These are phyloP conservation scores for Cyprinodon diabolis DNA, from an alignment of 2,797 vertebrate species.

Conservation along the genomic window DNA sequence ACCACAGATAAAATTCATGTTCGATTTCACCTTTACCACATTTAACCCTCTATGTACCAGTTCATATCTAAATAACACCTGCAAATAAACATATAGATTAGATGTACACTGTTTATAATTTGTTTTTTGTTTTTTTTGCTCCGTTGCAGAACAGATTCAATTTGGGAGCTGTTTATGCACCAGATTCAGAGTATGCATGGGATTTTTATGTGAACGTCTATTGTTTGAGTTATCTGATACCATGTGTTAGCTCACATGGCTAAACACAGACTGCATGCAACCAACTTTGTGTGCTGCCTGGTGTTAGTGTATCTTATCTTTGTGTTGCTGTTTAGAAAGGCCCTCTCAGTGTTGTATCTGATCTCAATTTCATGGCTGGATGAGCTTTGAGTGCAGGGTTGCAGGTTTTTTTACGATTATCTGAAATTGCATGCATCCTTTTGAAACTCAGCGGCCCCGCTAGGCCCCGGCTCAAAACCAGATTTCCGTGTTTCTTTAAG, in stretches of 20 bases:
- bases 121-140: conserved; percentile 35
- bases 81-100: conserved; percentile 17
- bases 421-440: conserved; percentile 56
- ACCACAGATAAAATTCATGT: conserved; percentile 18
- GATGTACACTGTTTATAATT: conserved; percentile 18
- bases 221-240: conserved; percentile 60
- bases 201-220: conserved; percentile 48
- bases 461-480: conserved; percentile 16
- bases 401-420: conserved; percentile 66
- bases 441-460: conserved; percentile 46
- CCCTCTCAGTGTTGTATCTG: conserved; percentile 61
- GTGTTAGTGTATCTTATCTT: conserved; percentile 42
- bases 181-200: conserved; percentile 17
- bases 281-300: conserved; percentile 31
- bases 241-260: conserved; percentile 58
- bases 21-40: conserved; percentile 29
- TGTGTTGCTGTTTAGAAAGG: conserved; percentile 53
- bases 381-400: conserved; percentile 53
- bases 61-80: conserved; percentile 13
- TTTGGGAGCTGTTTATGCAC: conserved; percentile 50
- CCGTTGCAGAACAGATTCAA: conserved; percentile 26
- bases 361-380: conserved; percentile 80
- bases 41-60: conserved; percentile 18
- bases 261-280: conserved; percentile 19
- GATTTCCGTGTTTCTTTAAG: conserved; percentile 29